phyloP scores from a whole-genome alignment of 1,140 invertebrate species.

The Pseudomyrmex sp. region DNA sequence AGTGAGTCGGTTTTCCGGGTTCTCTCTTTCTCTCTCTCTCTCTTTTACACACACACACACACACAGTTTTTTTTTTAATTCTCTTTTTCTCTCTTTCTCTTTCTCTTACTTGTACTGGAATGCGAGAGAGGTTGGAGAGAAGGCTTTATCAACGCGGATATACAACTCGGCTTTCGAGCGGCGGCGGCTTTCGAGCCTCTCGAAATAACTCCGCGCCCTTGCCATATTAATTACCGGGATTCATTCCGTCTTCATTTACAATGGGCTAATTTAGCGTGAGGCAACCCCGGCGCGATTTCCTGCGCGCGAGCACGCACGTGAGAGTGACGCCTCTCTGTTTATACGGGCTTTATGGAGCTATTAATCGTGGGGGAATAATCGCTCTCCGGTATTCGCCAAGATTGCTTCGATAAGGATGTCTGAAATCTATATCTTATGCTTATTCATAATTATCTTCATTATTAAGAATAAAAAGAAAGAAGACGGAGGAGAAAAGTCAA shows the following conservation, averaged over 20 bases:
- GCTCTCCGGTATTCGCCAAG: slow-evolving; percentile 20
- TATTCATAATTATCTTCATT: not conserved
- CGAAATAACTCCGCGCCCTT: slow-evolving; percentile 79
- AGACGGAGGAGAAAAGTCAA: not conserved
- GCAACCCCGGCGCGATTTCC: slow-evolving; percentile 30
- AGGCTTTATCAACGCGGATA: slow-evolving; percentile 64
- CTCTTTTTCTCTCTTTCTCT: not conserved
- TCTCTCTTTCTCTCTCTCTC: not conserved
- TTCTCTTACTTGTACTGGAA: slow-evolving; percentile 37
- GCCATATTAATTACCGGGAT: slow-evolving; percentile 80
- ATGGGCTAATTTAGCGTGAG: slow-evolving; percentile 76
- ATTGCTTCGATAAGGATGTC: slow-evolving; percentile 18
- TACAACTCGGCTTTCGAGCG: not conserved
- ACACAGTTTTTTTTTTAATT: too few relatives aligned
- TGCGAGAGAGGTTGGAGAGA: slow-evolving; percentile 31
- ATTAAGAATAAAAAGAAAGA: not conserved
- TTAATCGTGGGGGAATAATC: slow-evolving; percentile 67
- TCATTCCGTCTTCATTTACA: slow-evolving; percentile 78
- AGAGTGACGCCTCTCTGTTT: slow-evolving; percentile 58
- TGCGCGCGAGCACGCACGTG: slow-evolving; percentile 4
- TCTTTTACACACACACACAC: too few relatives aligned
- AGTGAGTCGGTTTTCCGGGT: slow-evolving; percentile 5
- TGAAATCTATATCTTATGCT: not conserved
- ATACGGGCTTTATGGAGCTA: slow-evolving; percentile 63
- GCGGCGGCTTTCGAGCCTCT: slow-evolving; percentile 30